Base-by-base conservation (phyloP, 2,888 invertebrate genomes). In the Phalera bucephala region DNA sequence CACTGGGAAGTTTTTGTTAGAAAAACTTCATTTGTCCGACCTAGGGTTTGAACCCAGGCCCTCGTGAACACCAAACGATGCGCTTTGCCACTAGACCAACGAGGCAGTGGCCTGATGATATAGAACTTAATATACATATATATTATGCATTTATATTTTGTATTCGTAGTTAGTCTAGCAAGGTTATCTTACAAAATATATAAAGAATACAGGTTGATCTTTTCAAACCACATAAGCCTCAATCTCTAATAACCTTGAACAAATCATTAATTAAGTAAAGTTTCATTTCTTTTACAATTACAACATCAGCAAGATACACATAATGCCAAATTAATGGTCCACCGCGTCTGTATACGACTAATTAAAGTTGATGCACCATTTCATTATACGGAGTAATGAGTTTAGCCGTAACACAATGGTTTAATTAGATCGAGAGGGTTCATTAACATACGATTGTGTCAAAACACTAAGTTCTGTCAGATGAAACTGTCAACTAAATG, bases 361-460 rank as follows among this genome's bases (percentile, higher is more conserved):
- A 68, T 68, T 49, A 64, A 64, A 60, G 42, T 45, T 36, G 35
- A 45, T 53, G 40, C 46, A 45, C 43, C 47, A 40, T 61, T 64
- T 53, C 61, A 70, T 73, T 74, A 70, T 53, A 44, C 40, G 38
- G 38, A 37, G 45, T 81, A 81, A 84, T 82, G 72, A 79, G 72
- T 78, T 78, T 78, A 78, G 64, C 53, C 51, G 37, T 54, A 71
- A 62, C 50, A 84, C 81, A 84, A 83, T 76, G 62, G 66, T 69
- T 74, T 85, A 83, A 86, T 86, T 85, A 83, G 72, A 72, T 54
- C 58, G 44, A 54, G 53, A 55, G 46, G 68, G 67, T 75, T 80
- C 77, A 81, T 82, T 80, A 83, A 68, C 74, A 75, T 77, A 67
- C 53, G 66, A 72, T 74, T 67, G 73, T 80, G 83, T 85, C 86